These are phyloP conservation scores for Mechanitis mazaeus DNA, from an alignment of 2,888 invertebrate genomes.

Conservation along the genomic window DNA sequence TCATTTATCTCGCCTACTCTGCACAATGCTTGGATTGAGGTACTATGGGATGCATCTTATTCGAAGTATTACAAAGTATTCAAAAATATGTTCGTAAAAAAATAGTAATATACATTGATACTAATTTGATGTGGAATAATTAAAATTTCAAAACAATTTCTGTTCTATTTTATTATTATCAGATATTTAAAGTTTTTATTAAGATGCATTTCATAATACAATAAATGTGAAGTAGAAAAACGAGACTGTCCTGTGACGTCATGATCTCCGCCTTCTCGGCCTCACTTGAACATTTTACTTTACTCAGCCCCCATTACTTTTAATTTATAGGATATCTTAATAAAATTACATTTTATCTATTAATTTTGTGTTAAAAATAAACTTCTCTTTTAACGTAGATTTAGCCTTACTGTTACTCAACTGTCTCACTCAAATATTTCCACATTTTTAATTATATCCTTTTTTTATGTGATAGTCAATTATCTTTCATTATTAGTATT, in stretches of 20 bases:
- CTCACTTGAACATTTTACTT: background rate
- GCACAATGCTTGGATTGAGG: background rate
- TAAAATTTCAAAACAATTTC: background rate
- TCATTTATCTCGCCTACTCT: background rate
- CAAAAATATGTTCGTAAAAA: background rate
- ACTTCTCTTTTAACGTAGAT: no score
- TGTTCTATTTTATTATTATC: background rate
- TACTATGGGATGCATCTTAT: background rate
- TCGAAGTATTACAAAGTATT: background rate
- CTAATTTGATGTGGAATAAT: background rate
- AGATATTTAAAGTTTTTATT: background rate
- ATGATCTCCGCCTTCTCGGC: background rate
- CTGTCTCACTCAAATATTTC: slow-evolving; percentile 3
- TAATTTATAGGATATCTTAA: background rate
- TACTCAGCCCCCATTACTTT: background rate
- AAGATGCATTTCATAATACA: background rate
- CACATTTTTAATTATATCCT: background rate
- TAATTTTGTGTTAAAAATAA: no score
- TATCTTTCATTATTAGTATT: slow-evolving; percentile 18
- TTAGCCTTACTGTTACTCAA: background rate
- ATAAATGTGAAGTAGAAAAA: background rate
- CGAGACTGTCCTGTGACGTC: slow-evolving; percentile 2
- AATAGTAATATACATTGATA: no score
- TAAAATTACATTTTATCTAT: no score
- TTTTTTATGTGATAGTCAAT: slow-evolving; percentile 13